Conservation (phyloP, 2,888 invertebrate genomes). For the Volucella inanis region DNA sequence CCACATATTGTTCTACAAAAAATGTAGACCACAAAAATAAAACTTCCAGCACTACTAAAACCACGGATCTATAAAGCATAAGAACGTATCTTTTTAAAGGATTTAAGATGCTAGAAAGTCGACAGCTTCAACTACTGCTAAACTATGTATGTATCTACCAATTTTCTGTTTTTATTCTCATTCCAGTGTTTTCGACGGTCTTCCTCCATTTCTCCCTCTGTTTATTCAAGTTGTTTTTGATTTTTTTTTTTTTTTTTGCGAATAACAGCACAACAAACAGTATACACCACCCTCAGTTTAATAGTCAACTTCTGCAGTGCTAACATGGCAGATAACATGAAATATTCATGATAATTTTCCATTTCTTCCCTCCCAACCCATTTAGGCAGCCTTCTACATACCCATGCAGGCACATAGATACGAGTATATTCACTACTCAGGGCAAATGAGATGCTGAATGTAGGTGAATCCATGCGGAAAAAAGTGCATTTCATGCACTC, state of each 20-base stretch:
- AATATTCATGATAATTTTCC: conserved; percentile 56
- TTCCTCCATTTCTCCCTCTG: not conserved
- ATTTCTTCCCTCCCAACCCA: not conserved
- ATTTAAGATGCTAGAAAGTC: conserved; percentile 37
- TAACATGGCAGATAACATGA: conserved; percentile 58
- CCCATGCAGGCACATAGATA: conserved; percentile 14
- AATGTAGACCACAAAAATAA: too few species aligned
- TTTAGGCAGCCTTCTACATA: not conserved
- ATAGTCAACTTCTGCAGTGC: conserved; percentile 35
- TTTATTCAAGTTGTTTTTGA: conserved; percentile 38
- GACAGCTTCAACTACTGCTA: conserved; percentile 45
- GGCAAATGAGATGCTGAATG: conserved; percentile 50
- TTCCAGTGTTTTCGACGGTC: not conserved
- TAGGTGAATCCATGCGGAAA: conserved; percentile 59
- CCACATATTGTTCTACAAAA: too few species aligned
- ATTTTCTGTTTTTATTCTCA: conserved; percentile 17
- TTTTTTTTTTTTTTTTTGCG: conserved; percentile 4
- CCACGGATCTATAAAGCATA: not conserved
- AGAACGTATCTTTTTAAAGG: conserved; percentile 19
- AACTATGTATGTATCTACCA: conserved; percentile 45
- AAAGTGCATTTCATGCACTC: conserved; percentile 58
- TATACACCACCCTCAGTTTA: conserved; percentile 11
- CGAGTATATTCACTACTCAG: not conserved
- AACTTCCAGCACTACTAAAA: too few species aligned
- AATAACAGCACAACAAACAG: conserved; percentile 48